Conservation (phyloP, 2,888 invertebrate genomes). For the Acanthoscelides obtectus region DNA sequence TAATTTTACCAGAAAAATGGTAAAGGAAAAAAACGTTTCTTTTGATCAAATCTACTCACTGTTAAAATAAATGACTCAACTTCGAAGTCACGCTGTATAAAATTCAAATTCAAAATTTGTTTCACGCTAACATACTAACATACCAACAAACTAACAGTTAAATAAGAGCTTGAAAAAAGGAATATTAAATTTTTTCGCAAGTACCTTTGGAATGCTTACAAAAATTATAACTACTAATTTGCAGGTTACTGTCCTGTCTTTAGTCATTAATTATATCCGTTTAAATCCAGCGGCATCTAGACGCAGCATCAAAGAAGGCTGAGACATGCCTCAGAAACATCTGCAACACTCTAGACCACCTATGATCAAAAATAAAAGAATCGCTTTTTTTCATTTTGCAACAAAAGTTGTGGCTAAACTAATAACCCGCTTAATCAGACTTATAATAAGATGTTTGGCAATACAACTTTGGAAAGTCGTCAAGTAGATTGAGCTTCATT, state of each 20-base stretch:
- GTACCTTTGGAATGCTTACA: no score
- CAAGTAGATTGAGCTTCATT: background rate
- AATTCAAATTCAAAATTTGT: no score
- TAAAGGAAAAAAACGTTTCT: no score
- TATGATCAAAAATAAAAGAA: constrained; percentile 20
- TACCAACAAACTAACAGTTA: no score
- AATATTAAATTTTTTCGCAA: no score
- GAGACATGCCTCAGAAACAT: constrained; percentile 16
- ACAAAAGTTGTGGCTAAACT: background rate
- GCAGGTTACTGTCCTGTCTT: background rate
- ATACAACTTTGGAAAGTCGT: background rate
- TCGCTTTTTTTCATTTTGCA: background rate
- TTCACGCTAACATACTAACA: no score
- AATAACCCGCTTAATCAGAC: background rate
- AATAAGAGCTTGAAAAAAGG: no score
- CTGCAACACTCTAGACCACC: constrained; percentile 19
- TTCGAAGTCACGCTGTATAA: no score
- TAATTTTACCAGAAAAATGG: no score
- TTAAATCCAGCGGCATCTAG: constrained; percentile 17
- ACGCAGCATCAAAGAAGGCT: constrained; percentile 17
- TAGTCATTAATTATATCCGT: constrained; percentile 17
- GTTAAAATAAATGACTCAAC: no score
- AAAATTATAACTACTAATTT: no score
- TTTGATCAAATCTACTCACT: no score
- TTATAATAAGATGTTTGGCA: background rate